A percentile compares a stretch with the other conserved stretches of the same genome.
These are phyloP conservation scores for Sprattus sprattus DNA, from an alignment of 2,113 vertebrate genomes.

Conservation along the genomic window DNA sequence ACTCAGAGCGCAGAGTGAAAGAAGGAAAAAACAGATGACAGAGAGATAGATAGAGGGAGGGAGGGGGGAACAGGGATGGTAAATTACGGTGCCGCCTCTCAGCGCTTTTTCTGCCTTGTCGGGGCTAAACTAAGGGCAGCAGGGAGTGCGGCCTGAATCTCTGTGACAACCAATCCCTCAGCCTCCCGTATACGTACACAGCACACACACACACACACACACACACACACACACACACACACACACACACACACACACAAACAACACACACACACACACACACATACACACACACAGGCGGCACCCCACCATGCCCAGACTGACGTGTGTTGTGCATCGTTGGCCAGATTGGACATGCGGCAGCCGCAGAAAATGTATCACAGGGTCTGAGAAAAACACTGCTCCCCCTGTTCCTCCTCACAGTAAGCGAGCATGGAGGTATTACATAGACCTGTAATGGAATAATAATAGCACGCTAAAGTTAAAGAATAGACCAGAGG, in stretches of 20 bases:
- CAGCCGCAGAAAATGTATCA: constrained; percentile 48
- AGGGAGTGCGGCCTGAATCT: constrained; percentile 70
- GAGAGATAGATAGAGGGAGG: constrained; percentile 14
- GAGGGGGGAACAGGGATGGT: constrained; percentile 48
- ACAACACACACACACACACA: constrained; percentile 12
- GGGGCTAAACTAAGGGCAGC: constrained; percentile 77
- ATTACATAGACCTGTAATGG: too few species aligned
- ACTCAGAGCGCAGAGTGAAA: neutral
- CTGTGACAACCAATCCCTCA: constrained; percentile 75
- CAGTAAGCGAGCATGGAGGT: too few species aligned
- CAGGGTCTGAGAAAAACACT: constrained; percentile 34
- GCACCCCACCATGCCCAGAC: constrained; percentile 50
- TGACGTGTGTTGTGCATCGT: constrained; percentile 59
- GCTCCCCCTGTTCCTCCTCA: constrained; percentile 28
- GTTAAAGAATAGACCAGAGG: too few species aligned
- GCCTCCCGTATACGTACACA: constrained; percentile 46
- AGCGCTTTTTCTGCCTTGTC: constrained; percentile 69
- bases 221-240: neutral
- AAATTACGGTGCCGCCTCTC: constrained; percentile 63
- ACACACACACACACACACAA: constrained; percentile 11
- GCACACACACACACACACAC: constrained; percentile 47
- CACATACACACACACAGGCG: constrained; percentile 35
- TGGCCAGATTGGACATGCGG: constrained; percentile 64
- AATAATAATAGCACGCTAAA: too few species aligned
- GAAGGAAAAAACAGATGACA: constrained; percentile 32